Evolutionary conservation across 2,113 vertebrate species (phyloP), one percentile per base, ranked within the genome.

Genomic region (Engystomops pustulosus): DNA sequence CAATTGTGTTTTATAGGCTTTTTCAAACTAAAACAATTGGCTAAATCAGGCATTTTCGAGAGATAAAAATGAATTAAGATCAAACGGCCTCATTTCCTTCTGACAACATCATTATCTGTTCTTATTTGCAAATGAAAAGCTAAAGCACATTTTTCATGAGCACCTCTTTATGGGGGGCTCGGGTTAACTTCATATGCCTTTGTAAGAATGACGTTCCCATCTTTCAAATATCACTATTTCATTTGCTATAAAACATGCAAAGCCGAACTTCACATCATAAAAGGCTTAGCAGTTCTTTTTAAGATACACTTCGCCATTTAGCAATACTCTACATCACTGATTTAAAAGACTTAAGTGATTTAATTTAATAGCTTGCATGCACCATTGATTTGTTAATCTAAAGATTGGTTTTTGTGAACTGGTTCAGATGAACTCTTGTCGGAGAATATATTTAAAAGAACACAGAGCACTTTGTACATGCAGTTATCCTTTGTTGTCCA

Each of bases 371-470:
- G 82, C 82, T 68, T 84, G 82, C 82, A 84, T 78, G 74, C 82
- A 84, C 82, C 82, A 84, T 84, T 84, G 82, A 84, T 84, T 84
- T 77, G 82, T 84, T 84, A 84, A 84, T 84, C 82, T 84, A 84
- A 84, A 84, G 82, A 84, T 78, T 84, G 82, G 72, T 84, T 83
- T 84, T 83, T 76, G 80, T 72, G 72, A 67, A 78, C 82, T 84
- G 74, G 72, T 84, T 84, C 72, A 69, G 74, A 84, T 84, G 72
- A 84, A 84, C 74, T 84, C 72, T 77, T 84, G 72, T 84, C 82
- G 51, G 82, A 62, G 72, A 84, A 84, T 84, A 84, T 84, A 84
- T 83, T 83, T 83, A 83, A 83, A 62, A 67, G 81, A 83, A 83
- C 70, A 83, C 38, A 17, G 23, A 83, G 71, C 53, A 65, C 41